These are phyloP conservation scores for Syrista parreyssii DNA, from an alignment of 2,888 invertebrate genomes.

Conservation along the genomic window DNA sequence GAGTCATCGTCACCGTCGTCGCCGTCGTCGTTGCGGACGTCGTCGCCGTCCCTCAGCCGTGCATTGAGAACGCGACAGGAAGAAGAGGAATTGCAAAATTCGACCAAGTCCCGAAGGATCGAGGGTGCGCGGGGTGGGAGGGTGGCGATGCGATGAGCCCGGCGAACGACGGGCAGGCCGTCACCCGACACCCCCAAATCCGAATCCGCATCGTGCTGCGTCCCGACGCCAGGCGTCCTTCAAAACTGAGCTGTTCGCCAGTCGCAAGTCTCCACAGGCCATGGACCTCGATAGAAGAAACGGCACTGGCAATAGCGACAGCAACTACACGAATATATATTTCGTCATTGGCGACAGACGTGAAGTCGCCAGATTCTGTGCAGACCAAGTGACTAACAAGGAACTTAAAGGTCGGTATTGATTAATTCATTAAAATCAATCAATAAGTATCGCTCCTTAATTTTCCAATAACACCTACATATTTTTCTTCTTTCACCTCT, in stretches of 20 bases:
- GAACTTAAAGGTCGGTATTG: slow-evolving; percentile 58
- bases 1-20: slow-evolving; percentile 25
- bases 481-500: too few species aligned
- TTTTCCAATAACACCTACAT: neutral
- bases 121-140: slow-evolving; percentile 50
- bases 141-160: slow-evolving; percentile 64
- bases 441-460: neutral
- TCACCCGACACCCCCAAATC: slow-evolving; percentile 53
- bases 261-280: slow-evolving; percentile 39
- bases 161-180: slow-evolving; percentile 53
- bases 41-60: slow-evolving; percentile 20
- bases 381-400: slow-evolving; percentile 58
- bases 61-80: neutral
- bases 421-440: neutral
- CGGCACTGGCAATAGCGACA: slow-evolving; percentile 56
- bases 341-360: slow-evolving; percentile 58
- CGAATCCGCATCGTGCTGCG: slow-evolving; percentile 17
- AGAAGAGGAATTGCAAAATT: neutral
- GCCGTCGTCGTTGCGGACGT: slow-evolving; percentile 14
- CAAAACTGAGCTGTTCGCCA: neutral
- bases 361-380: slow-evolving; percentile 55
- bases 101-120: slow-evolving; percentile 18
- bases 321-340: slow-evolving; percentile 55
- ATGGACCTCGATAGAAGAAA: slow-evolving; percentile 61
- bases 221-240: neutral